Base-by-base conservation (phyloP, 1,140 invertebrate genomes). In the Chironomus striatipennis region DNA sequence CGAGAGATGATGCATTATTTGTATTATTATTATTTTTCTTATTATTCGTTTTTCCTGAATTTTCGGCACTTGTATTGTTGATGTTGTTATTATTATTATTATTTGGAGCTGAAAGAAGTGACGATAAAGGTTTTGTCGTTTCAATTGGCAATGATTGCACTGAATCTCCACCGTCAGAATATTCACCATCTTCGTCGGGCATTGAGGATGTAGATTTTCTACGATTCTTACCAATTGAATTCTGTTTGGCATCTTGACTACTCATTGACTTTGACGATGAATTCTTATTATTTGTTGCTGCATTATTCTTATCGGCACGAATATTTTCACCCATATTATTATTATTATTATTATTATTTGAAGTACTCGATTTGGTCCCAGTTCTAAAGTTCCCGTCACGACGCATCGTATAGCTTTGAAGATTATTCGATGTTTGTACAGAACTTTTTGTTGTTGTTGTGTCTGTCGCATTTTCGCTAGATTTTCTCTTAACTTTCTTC, bases 141-240 rank as follows among this genome's bases (percentile, higher is more conserved):
- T 88, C 88, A 21, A 90, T 88, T 10, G 90, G 90, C 74, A 92
- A 81, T 72, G 90, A 91, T 81, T 91, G 90, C 10, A 91, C 89
- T 17, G 89, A 90, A 78, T 91, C 90, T 76, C 87, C 87, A 70
- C 85, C 85, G 78, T 89, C 89, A 0, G 89, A 90, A 80, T 90
- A 90, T 73, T 92, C 90, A 1, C 65, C 65, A 4, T 57, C 8
- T 70, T 70, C 65, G 20, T 18, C 65, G 67, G 88, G 87, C 79
- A 88, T 84, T 9, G 86, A 88, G 74, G 86, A 86, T 0, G 87
- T 87, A 1, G 85, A 87, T 79, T 88, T 88, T 43, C 86, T 80
- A 4, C 86, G 79, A 8, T 81, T 81, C 73, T 80, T 77, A 67
- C 81, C 18, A 6, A 17, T 18, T 18, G n/a, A 18, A 15, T 10